Percentiles rank a stretch among this genome's conserved stretches.
These are phyloP conservation scores for Clistopyga incitator DNA, from an alignment of 2,888 invertebrate genomes.

Conservation along the genomic window DNA sequence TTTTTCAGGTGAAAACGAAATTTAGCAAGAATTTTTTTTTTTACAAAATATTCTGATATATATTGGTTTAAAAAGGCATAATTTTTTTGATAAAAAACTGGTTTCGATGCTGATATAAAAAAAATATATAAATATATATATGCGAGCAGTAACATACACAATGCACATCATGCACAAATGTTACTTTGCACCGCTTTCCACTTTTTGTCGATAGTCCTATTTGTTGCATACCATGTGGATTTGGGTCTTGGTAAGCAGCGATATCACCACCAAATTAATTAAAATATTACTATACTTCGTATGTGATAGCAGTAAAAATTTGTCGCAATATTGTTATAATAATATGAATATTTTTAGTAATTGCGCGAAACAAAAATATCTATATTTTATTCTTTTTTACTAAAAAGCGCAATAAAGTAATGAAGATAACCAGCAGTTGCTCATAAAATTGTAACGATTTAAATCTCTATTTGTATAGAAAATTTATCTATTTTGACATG, in stretches of 20 bases:
- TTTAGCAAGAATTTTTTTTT: too few species aligned
- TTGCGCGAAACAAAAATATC: conserved; percentile 39
- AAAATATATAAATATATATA: conserved; percentile 39
- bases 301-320: conserved; percentile 52
- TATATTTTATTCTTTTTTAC: conserved; percentile 16
- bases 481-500: not conserved
- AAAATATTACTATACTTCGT: conserved; percentile 49
- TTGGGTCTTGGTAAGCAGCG: conserved; percentile 84
- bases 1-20: conserved; percentile 34
- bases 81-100: conserved; percentile 62
- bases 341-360: conserved; percentile 43
- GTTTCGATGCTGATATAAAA: conserved; percentile 72
- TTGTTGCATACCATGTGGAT: conserved; percentile 85
- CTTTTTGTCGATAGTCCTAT: conserved; percentile 84
- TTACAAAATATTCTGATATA: too few species aligned
- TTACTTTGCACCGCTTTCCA: conserved; percentile 84
- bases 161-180: conserved; percentile 81
- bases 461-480: conserved; percentile 64
- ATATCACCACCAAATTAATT: conserved; percentile 67
- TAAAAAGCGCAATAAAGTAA: conserved; percentile 17
- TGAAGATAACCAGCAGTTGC: conserved; percentile 32
- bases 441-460: conserved; percentile 53
- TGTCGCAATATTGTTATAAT: conserved; percentile 36
- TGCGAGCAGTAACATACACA: conserved; percentile 69
- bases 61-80: too few species aligned